Evolutionary conservation across 2,797 vertebrate species (phyloP), one percentile per base, ranked within the genome.

Genomic region (Pseudotriccus pelzelni): DNA sequence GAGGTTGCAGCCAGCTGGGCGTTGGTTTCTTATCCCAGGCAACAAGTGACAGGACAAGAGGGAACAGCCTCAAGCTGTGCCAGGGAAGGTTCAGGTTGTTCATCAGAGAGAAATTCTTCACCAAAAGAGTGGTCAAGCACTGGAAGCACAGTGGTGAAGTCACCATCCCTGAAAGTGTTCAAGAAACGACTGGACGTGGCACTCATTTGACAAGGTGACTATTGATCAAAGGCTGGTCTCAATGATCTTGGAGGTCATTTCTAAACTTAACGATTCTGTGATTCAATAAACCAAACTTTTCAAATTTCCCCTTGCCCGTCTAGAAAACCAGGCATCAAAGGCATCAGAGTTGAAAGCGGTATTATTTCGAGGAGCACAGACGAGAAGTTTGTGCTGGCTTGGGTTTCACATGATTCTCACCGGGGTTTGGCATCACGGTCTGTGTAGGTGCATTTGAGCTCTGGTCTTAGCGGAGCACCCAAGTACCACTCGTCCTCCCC

Each of bases 401-500:
- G 15, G 5, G 28, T 39, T 75, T 64, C 79, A 55, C 2, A 1
- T 10, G 39, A 39, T 46, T 81, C 56, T 43, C 25, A 27, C 19
- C 3, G 8, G 21, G 12, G 6, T 37, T 58, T 10, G 16, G 11
- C 3, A 13, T 6, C 12, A 7, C 14, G 4, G 17, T 2, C 19
- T 12, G 15, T 0, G 23, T 4, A 30, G 4, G 5, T 7, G 32
- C 18, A 3, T 11, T 24, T 7, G 14, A 36, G 27, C 21, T 4
- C 24, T 2, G 4, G 14, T 8, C 5, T 32, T 23, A 16, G 14
- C 11, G 6, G 4, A 63, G 18, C 10, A 0, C 4, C 23, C 23
- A 23, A 32, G 28, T 8, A 23, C 21, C 7, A 2, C 16, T 27
- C 7, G 3, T 17, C 4, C 4, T 28, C 2, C 0, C 0, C 12